Conservation (phyloP, 2,797 vertebrate species). For the Lithobates pipiens region DNA sequence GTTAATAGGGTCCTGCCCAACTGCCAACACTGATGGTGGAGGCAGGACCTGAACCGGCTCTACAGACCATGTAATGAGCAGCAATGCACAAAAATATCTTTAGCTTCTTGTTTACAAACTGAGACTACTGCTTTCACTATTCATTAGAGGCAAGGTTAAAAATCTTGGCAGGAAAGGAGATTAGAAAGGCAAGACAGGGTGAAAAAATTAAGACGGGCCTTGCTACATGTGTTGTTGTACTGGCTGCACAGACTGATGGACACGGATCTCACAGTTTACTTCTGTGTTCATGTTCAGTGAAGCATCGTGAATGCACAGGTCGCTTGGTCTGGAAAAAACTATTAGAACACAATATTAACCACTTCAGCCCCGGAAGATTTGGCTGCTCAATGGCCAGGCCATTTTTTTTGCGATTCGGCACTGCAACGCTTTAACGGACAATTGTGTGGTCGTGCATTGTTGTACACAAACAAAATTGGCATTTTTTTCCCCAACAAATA, state of each 20-base stretch:
- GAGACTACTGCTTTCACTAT: background rate
- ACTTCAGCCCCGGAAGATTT: too few relatives aligned
- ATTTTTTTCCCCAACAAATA: too few relatives aligned
- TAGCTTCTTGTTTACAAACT: conserved; percentile 18
- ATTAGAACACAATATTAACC: too few relatives aligned
- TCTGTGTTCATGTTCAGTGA: conserved; percentile 24
- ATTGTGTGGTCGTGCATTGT: too few relatives aligned
- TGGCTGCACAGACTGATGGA: conserved; percentile 1
- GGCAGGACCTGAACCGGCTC: background rate
- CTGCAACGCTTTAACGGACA: too few relatives aligned
- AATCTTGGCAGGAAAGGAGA: conserved; percentile 15
- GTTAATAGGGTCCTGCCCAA: too few relatives aligned
- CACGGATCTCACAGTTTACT: conserved; percentile 20
- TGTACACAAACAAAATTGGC: too few relatives aligned
- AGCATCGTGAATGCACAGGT: background rate
- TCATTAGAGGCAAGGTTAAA: conserved; percentile 12
- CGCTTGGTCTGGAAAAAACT: too few relatives aligned
- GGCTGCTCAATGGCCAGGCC: too few relatives aligned
- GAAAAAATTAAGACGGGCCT: conserved; percentile 20
- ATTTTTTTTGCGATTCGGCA: too few relatives aligned
- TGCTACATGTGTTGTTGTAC: conserved; percentile 18
- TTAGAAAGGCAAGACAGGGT: background rate
- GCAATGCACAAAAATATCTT: background rate
- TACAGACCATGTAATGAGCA: background rate
- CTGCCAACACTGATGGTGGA: background rate